Conservation (phyloP, 2,888 invertebrate species). For the Leptothorax acervorum region DNA sequence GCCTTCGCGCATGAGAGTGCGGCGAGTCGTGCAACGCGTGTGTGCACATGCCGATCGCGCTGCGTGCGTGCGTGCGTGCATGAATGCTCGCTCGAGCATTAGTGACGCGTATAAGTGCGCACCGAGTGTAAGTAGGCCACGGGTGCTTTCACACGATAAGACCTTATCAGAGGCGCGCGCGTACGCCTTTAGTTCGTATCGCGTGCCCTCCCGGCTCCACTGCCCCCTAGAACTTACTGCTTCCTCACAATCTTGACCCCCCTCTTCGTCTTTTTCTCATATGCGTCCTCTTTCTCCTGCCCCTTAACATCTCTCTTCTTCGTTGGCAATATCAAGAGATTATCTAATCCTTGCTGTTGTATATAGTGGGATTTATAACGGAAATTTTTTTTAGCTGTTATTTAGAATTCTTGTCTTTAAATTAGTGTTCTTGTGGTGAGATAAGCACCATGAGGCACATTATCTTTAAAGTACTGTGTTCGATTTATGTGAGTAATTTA, state of each 20-base stretch:
- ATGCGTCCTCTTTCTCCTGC: background rate
- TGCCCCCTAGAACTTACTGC: slow-evolving; percentile 12
- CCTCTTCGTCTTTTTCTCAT: slow-evolving; percentile 11
- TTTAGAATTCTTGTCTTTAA: background rate
- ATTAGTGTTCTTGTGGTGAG: slow-evolving; percentile 13
- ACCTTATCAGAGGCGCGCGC: slow-evolving; percentile 82
- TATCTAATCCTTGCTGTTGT: slow-evolving; percentile 24
- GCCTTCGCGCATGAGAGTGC: slow-evolving; percentile 61
- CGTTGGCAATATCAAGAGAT: background rate
- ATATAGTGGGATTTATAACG: background rate
- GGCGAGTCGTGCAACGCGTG: slow-evolving; percentile 47
- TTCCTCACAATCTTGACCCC: slow-evolving; percentile 22
- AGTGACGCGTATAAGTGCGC: slow-evolving; percentile 68
- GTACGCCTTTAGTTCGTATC: slow-evolving; percentile 64
- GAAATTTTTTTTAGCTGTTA: background rate
- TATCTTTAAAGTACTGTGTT: slow-evolving; percentile 5
- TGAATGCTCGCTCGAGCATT: slow-evolving; percentile 66
- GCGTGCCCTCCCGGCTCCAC: slow-evolving; percentile 25
- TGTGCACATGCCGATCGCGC: slow-evolving; percentile 54
- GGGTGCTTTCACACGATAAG: slow-evolving; percentile 85
- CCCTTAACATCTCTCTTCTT: background rate
- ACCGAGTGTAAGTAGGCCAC: slow-evolving; percentile 83
- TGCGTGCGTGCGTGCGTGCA: slow-evolving; percentile 44
- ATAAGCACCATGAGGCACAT: background rate
- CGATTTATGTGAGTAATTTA: background rate